Evolutionary conservation across 2,113 vertebrate genomes (phyloP), one percentile per base, ranked within the genome.

Genomic region (Lycocorax pyrrhopterus): DNA sequence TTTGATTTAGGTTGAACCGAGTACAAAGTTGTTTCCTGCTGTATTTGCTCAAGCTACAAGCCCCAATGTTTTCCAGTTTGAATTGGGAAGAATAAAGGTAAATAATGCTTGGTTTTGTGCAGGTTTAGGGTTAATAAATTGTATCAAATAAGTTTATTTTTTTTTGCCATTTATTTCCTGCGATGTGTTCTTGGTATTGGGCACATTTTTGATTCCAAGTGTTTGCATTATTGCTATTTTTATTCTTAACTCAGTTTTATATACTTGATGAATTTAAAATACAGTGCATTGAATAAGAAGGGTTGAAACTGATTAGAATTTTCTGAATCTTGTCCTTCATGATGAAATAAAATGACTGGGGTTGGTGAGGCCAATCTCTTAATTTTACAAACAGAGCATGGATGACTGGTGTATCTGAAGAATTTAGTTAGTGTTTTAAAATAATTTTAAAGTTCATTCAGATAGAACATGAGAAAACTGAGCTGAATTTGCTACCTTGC

Each of bases 21-120:
- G 99, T 63, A 99, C 99, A 6, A 99, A 99, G 85, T 97, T 99
- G 86, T 99, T 99, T 93, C 99, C 99, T 76, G 99, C 99, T 47
- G 99, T 99, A 72, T 99, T 99, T 96, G 99, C 99, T 56, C 99
- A 99, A 96, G 99, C 99, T 72, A 99, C 99, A 41, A 99, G 99
- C 72, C 99, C 99, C 17, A 99, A 98, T 60, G 98, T 99, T 94
- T 99, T 99, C 95, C 99, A 99, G 96, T 99, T 99, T 95, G 99
- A 99, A 90, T 91, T 99, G 83, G 99, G 99, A 77, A 98, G 98
- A 93, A 98, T 99, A 87, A 99, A 99, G 98, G 99, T 99, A 94
- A 98, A 84, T 78, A 66, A 56, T 39, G 11, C 12, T 93, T 79
- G 47, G n/a, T 37, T 93, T 94, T 88, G 3, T 82, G 6, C 37